Base-by-base conservation (phyloP, 2,113 vertebrate genomes). In the Phoenicopterus ruber region DNA sequence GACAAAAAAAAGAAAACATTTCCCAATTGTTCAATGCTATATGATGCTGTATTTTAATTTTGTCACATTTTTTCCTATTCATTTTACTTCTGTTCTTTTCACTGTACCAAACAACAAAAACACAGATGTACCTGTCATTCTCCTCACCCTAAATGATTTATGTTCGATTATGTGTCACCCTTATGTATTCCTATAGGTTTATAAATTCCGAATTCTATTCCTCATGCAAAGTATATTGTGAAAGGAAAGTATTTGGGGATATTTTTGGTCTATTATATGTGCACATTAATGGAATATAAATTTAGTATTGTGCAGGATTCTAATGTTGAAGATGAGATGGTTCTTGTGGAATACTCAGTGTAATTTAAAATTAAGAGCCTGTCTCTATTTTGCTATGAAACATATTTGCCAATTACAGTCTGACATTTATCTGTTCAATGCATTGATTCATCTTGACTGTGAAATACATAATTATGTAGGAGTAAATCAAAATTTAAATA, bases 401-500 rank as follows among this genome's bases (percentile, higher is more conserved):
- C 0, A 0, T 91, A 93, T 81, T 95, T 86, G 20, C 52, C 83
- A 93, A 12, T 69, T 90, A 58, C 74, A 54, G 24, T 32, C 52
- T 81, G 65, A 44, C 38, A 82, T 93, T 92, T 94, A 52, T 69
- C 44, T 85, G 32, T 84, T 81, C 47, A 87, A 82, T 74, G 46
- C 10, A 28, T 92, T 94, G 40, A 95, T 91, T 95, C 59, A 87
- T 91, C 47, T 94, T 95, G 74, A 94, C 58, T 95, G 24, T 59
- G 55, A 90, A 87, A 92, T 80, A 72, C 3, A 16, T 86, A 91
- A 86, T 88, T 96, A 86, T 67, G 59, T 76, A 87, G 71, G 40
- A 86, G 26, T 89, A 96, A 86, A 92, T 92, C 15, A 90, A 96
- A 90, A 59, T 88, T 93, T 97, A 95, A 97, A 97, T 93, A 95